Evolutionary conservation across 2,888 invertebrate species (phyloP), one percentile per base, ranked within the genome.

Genomic region (Eupithecia dodoneata): DNA sequence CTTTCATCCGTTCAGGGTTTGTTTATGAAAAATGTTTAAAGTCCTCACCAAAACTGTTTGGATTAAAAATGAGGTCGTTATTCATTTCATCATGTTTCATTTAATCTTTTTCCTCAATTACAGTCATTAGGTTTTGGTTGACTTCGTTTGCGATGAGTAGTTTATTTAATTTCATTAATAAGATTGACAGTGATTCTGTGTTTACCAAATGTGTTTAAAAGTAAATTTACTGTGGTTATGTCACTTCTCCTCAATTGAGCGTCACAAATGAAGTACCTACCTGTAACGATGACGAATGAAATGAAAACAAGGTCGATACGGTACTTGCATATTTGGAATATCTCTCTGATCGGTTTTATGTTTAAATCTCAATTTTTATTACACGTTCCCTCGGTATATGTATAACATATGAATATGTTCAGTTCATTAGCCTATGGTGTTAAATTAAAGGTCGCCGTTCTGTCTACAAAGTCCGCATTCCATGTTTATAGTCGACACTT

Each of bases 271-370:
- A 63, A 9, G 55, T 59, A n/a, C 15, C 5, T 81, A 79, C 80
- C 77, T 78, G 80, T 79, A 73, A 81, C 77, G 82, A 85, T 85
- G 84, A 81, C 81, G 83, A 93, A 93, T 87, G 93, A 94, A 94
- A 89, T 84, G 93, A 94, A 94, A 93, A 90, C 93, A 93, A 94
- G 94, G 94, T 90, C 94, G 93, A 85, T 89, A 93, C 92, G 92
- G 90, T 86, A 85, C 80, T 81, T 91, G 90, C 85, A 87, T 91
- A 93, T 94, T 93, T 91, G 87, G 92, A 88, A 86, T 91, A 88
- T 87, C 83, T 80, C 79, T 83, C 78, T 81, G 86, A 79, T 86
- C 88, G 52, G 49, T 87, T 85, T 85, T 71, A 70, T 78, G 52
- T 45, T 44, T n/a, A 63, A n/a, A 42, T 42, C 12, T 44, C 15